Base-by-base conservation (phyloP, 1,140 invertebrate genomes). In the Orius insidiosus region DNA sequence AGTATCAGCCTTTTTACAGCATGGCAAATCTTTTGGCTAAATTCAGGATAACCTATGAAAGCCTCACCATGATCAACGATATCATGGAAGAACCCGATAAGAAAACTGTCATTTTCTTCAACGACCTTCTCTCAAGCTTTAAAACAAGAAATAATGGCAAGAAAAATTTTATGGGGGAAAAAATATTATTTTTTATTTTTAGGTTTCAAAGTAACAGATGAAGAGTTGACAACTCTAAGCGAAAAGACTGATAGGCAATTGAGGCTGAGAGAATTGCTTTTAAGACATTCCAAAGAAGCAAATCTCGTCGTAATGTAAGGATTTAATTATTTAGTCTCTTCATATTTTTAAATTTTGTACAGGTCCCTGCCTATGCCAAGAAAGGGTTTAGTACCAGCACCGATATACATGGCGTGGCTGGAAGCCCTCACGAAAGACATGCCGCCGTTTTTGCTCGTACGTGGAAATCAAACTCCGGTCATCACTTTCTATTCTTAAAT, bases 381-480 rank as follows among this genome's bases (percentile, higher is more conserved):
- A 45, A 88, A 89, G 58, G 80, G 81, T 52, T 77, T 85, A 4
- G 82, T 90, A 41, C 83, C 87, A 11, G 80, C 88, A 1, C 75
- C 85, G 6, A 65, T 96, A 13, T 98, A 95, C 63, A 80, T 92
- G 74, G 80, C 87, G 4, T 97, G 93, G 92, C 61, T 97, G 52
- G 88, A 95, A 62, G 75, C 80, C 2, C 66, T 98, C 10, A 93
- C 85, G 3, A 67, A 71, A 52, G 78, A 84, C 54, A 80, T 92
- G 81, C 89, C 89, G 50, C 83, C 87, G n/a, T 82, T 93, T 64
- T 64, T 97, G 46, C 74, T 98, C 39, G 78, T 98, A 40, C 69
- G 93, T 54, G 93, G 93, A 49, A 97, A 97, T 64, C 92, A 97
- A 63, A 82, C 81, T 4, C 89, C 88, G 52, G 92, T 97, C 31